Base-by-base conservation (phyloP, 2,113 vertebrate genomes). In the Myiagra hebetior region DNA sequence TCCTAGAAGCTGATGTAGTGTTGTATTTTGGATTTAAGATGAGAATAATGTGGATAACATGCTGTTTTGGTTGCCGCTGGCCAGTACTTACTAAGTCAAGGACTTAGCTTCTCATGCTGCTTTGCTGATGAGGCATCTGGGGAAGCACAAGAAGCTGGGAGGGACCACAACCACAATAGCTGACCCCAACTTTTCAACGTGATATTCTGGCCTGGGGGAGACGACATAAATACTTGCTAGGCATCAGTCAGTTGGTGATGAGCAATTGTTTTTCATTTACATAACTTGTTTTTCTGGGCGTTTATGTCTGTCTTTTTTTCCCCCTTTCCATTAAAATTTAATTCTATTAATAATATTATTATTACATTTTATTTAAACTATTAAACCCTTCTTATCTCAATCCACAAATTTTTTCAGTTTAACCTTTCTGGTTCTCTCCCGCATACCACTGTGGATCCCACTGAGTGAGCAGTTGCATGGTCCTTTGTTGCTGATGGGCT, bases 101-200 rank as follows among this genome's bases (percentile, higher is more conserved):
- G 57, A 35, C 20, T 55, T 72, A 42, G 30, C 9, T 62, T 83
- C 41, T 76, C 21, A 5, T 27, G 14, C 16, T 75, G 47, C 14
- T 52, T 46, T 83, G 20, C n/a, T 46, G 22, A 5, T 55, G 46
- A 31, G 41, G 50, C 47, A 17, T 46, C 39, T 53, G 62, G 30
- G 27, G 35, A 56, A 72, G 24, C 30, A 47, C 21, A 55, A 73
- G 35, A 42, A 62, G n/a, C 13, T 89, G 55, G 13, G n/a, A 68
- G 17, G 24, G 17, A 67, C 11, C 30, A 62, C 17, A 60, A 9
- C 16, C 8, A 4, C n/a, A 81, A 8, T 21, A 62, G 11, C 41
- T 55, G n/a, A 62, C 6, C 4, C 16, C 24, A 76, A 1, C 5
- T 83, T 52, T 53, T 26, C 47, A 39, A 5, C 0, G 1, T 19